Evolutionary conservation across 2,888 invertebrate genomes (phyloP).

Genomic region (Cryptocephalus primarius): DNA sequence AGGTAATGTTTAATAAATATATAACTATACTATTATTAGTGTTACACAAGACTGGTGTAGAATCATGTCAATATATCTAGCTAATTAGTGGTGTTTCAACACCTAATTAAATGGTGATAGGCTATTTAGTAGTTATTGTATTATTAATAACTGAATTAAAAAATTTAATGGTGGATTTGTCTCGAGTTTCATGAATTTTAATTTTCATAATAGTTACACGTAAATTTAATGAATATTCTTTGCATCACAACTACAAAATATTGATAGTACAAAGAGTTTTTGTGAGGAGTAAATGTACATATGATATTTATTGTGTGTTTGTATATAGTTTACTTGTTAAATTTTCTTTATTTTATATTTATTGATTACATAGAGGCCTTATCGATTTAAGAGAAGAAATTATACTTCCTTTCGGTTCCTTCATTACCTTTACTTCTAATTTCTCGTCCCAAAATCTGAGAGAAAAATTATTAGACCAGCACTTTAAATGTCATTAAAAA

Average conservation of each 20-base stretch:
- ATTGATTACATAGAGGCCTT: conserved; percentile 13
- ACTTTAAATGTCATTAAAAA: no score
- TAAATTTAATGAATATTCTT: conserved; percentile 10
- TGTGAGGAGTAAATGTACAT: conserved; percentile 15
- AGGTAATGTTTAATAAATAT: conserved; percentile 2
- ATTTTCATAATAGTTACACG: conserved; percentile 1
- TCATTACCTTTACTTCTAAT: no score
- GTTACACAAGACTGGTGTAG: conserved; percentile 39
- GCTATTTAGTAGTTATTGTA: conserved; percentile 29
- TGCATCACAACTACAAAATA: conserved; percentile 7
- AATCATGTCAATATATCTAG: conserved; percentile 35
- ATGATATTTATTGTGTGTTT: conserved; percentile 17
- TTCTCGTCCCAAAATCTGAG: no score
- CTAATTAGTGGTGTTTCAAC: conserved; percentile 27
- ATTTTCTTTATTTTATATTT: conserved; percentile 1
- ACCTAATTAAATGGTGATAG: conserved; percentile 34
- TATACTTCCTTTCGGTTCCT: no score
- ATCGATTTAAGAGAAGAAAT: neutral
- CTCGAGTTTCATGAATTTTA: conserved; percentile 7
- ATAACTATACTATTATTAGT: conserved; percentile 29
- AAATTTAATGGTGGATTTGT: conserved; percentile 27
- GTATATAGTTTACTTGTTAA: conserved; percentile 6
- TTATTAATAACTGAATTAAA: conserved; percentile 24
- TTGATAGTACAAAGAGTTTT: conserved; percentile 16
- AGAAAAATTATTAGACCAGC: no score